These are phyloP conservation scores for Hoplias malabaricus DNA, from an alignment of 2,113 vertebrate species.

Conservation along the genomic window DNA sequence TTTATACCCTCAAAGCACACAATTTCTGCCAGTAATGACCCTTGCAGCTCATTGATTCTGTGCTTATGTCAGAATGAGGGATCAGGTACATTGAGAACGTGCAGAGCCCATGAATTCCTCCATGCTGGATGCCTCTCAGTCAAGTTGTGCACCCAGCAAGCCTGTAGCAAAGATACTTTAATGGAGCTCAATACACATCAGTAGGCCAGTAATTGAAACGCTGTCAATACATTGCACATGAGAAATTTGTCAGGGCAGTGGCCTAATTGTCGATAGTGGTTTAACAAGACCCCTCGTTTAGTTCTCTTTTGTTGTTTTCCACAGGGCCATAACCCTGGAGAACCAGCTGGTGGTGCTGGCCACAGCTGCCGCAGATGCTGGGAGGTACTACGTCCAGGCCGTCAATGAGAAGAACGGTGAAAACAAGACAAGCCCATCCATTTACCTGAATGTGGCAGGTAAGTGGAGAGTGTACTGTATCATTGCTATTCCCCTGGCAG, in stretches of 20 bases:
- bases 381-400: conserved; percentile 79
- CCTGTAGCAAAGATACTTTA: conserved; percentile 34
- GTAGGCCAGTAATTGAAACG: conserved; percentile 43
- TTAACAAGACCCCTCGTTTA: conserved; percentile 23
- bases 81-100: conserved; percentile 48
- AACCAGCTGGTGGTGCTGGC: conserved; percentile 83
- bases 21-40: conserved; percentile 48
- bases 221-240: conserved; percentile 26
- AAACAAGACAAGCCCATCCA: conserved; percentile 80
- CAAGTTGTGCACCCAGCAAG: conserved; percentile 12
- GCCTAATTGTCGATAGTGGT: conserved; percentile 41
- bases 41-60: conserved; percentile 50
- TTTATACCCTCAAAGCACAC: conserved; percentile 28
- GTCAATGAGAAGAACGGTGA: conserved; percentile 84
- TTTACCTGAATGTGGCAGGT: conserved; percentile 73
- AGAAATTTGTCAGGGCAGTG: conserved; percentile 44
- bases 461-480: conserved; percentile 59
- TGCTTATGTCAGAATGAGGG: conserved; percentile 49
- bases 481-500: conserved; percentile 34
- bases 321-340: conserved; percentile 80
- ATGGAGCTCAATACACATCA: conserved; percentile 39
- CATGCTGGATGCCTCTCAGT: conserved; percentile 21
- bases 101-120: conserved; percentile 42
- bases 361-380: conserved; percentile 58
- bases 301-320: conserved; percentile 39